Percentiles rank a stretch among this genome's conserved stretches.
These are phyloP conservation scores for Aeoliscus strigatus DNA, from an alignment of 2,797 vertebrate species.

Conservation along the genomic window DNA sequence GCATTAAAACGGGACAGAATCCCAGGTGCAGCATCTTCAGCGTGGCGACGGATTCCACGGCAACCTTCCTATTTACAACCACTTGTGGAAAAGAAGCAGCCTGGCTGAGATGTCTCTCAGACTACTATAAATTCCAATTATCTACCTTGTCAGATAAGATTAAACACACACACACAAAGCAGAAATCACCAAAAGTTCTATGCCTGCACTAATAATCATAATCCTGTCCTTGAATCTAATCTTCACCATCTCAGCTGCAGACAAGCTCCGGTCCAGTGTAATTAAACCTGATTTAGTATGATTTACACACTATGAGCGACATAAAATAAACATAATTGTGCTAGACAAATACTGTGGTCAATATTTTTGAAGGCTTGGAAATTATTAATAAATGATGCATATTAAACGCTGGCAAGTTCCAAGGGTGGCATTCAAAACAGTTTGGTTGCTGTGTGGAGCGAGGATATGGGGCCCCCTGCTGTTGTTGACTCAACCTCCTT, in stretches of 20 bases:
- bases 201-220: constrained; percentile 41
- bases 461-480: constrained; percentile 47
- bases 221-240: constrained; percentile 61
- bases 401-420: constrained; percentile 54
- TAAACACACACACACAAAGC: constrained; percentile 28
- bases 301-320: constrained; percentile 67
- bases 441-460: constrained; percentile 9
- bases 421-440: constrained; percentile 52
- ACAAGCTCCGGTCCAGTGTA: constrained; percentile 60
- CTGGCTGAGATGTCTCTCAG: constrained; percentile 41
- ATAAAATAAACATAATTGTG: constrained; percentile 74
- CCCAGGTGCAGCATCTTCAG: constrained; percentile 6
- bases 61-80: constrained; percentile 39
- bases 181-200: constrained; percentile 26
- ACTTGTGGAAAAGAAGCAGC: constrained; percentile 43
- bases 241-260: constrained; percentile 35
- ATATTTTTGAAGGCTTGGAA: constrained; percentile 70
- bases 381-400: constrained; percentile 75
- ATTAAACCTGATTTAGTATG: constrained; percentile 76
- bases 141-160: constrained; percentile 56
- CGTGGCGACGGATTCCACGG: constrained; percentile 8
- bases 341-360: constrained; percentile 73
- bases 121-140: constrained; percentile 68
- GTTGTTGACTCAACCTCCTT: constrained; percentile 18
- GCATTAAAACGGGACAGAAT: constrained; percentile 23